Percentiles rank a stretch among this genome's conserved stretches.
Conservation (phyloP, 2,888 invertebrate species). For the Nomada fucata region DNA sequence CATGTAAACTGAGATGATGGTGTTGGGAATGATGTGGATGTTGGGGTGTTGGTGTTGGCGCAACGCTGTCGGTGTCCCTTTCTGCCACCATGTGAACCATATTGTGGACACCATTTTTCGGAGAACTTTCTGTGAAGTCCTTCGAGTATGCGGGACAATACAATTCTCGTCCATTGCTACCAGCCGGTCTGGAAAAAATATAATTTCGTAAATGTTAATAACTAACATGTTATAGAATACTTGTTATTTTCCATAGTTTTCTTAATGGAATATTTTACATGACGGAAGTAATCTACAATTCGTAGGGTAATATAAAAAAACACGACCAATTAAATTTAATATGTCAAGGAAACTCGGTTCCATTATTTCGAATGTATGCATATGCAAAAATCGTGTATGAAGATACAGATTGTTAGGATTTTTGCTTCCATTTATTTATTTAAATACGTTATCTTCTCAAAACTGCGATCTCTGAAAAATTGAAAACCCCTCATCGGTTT, state of each 20-base stretch:
- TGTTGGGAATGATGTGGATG: constrained; percentile 85
- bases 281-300: too few species aligned
- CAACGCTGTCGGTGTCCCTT: constrained; percentile 85
- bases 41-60: constrained; percentile 81
- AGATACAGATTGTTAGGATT: too few species aligned
- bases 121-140: constrained; percentile 73
- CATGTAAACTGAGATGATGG: constrained; percentile 88
- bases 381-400: too few species aligned
- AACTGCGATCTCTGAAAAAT: too few species aligned
- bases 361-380: too few species aligned
- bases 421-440: too few species aligned
- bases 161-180: constrained; percentile 80
- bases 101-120: constrained; percentile 78
- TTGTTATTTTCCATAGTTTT: neutral
- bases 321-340: too few species aligned
- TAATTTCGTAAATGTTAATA: neutral
- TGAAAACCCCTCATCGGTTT: too few species aligned
- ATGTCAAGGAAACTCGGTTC: too few species aligned
- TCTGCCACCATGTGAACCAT: constrained; percentile 85
- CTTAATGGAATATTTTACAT: too few species aligned
- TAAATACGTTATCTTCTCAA: too few species aligned
- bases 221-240: neutral
- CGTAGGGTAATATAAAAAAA: too few species aligned
- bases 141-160: constrained; percentile 79
- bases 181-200: constrained; percentile 78